phyloP scores from a whole-genome alignment of 2,888 invertebrate species.

The Drosophila mimetica region DNA sequence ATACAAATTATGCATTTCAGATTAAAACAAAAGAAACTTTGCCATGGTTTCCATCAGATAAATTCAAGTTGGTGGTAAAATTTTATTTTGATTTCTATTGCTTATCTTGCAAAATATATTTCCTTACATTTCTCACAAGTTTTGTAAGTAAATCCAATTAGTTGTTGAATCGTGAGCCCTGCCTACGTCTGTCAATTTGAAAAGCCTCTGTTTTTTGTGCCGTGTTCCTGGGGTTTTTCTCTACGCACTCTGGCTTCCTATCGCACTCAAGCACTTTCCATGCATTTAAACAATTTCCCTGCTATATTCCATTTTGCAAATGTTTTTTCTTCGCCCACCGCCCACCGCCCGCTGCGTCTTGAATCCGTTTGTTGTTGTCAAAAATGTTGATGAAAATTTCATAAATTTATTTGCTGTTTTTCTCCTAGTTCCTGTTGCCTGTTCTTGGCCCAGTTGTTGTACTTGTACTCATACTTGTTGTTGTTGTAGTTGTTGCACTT shows the following conservation, averaged over 20 bases:
- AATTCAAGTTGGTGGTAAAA: too few species aligned
- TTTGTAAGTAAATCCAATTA: too few species aligned
- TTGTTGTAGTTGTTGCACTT: slow-evolving; percentile 60
- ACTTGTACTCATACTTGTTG: neutral
- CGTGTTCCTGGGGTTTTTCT: slow-evolving; percentile 6
- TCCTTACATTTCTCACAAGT: neutral
- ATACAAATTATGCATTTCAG: too few species aligned
- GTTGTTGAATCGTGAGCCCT: too few species aligned
- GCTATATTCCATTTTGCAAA: slow-evolving; percentile 58
- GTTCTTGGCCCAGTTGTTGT: neutral
- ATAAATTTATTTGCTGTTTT: slow-evolving; percentile 63
- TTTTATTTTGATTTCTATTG: neutral
- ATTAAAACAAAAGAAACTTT: too few species aligned
- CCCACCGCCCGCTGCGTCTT: slow-evolving; percentile 25
- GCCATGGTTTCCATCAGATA: too few species aligned
- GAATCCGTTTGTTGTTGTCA: slow-evolving; percentile 38
- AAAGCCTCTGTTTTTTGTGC: neutral
- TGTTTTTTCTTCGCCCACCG: slow-evolving; percentile 28
- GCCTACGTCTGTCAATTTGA: neutral
- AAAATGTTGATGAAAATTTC: slow-evolving; percentile 76
- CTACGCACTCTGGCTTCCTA: slow-evolving; percentile 22
- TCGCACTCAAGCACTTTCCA: slow-evolving; percentile 70
- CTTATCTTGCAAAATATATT: neutral
- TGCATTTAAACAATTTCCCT: slow-evolving; percentile 78
- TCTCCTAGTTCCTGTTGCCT: slow-evolving; percentile 20